Percentiles rank a stretch among this genome's conserved stretches.
phyloP scores from a whole-genome alignment of 2,797 vertebrate genomes.

The Pteronotus mesoamericanus region DNA sequence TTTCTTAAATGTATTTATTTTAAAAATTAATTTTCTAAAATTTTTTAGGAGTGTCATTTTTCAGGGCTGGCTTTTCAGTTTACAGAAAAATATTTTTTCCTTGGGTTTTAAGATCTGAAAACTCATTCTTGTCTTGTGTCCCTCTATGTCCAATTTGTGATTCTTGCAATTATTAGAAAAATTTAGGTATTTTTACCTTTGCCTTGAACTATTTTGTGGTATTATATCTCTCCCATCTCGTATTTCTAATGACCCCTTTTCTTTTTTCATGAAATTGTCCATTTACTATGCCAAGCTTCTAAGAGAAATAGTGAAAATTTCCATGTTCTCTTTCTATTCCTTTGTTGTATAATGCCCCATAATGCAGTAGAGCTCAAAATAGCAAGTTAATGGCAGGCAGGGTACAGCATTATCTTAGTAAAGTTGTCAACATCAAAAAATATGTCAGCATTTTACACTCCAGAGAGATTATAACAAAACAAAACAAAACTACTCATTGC shows the following conservation, averaged over 20 bases:
- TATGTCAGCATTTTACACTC: background rate
- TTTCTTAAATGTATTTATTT: background rate
- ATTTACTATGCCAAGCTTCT: background rate
- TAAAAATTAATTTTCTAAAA: background rate
- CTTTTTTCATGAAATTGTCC: background rate
- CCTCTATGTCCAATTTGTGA: background rate
- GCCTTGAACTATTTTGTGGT: constrained; percentile 7
- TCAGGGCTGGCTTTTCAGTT: background rate
- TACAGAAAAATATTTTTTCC: background rate
- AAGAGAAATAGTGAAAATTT: constrained; percentile 11
- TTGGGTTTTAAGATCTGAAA: constrained; percentile 16
- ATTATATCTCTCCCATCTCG: background rate
- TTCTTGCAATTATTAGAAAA: background rate
- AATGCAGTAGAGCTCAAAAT: background rate
- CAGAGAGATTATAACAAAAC: background rate
- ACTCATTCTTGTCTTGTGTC: background rate
- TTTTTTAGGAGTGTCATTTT: background rate
- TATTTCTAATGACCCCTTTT: background rate
- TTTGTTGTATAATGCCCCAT: background rate
- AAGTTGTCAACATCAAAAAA: background rate
- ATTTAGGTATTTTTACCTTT: background rate
- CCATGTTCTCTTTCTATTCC: background rate
- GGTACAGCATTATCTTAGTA: background rate
- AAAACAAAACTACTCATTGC: background rate
- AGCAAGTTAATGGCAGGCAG: background rate